These are phyloP conservation scores for Benthosema pterotum DNA, from an alignment of 2,797 vertebrate species.

Conservation along the genomic window DNA sequence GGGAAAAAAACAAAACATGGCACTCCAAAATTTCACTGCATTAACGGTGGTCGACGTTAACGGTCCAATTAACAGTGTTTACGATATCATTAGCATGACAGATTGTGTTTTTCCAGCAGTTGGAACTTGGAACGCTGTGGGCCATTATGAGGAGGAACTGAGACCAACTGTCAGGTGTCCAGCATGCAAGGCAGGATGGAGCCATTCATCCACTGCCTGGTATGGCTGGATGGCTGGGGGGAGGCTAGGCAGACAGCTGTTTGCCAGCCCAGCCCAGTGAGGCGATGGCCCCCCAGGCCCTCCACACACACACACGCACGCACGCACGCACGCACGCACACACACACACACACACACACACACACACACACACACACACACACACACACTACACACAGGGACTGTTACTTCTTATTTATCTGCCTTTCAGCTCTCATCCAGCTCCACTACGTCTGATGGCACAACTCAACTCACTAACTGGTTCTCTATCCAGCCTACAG, in stretches of 20 bases:
- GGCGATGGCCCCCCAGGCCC: constrained; percentile 67
- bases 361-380: no score
- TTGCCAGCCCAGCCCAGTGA: constrained; percentile 70
- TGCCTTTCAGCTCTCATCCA: constrained; percentile 47
- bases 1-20: no score
- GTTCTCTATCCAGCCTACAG: constrained; percentile 24
- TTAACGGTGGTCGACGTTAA: constrained; percentile 10
- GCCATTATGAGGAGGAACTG: constrained; percentile 64
- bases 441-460: constrained; percentile 36
- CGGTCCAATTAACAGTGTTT: constrained; percentile 24
- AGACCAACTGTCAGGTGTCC: constrained; percentile 72
- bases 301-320: no score
- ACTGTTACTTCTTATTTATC: constrained; percentile 64
- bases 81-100: constrained; percentile 38
- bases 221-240: no score
- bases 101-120: constrained; percentile 50
- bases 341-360: no score
- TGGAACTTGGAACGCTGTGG: constrained; percentile 32
- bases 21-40: constrained; percentile 18
- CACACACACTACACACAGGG: no score
- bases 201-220: constrained; percentile 57
- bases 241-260: constrained; percentile 61
- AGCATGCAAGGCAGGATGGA: constrained; percentile 59
- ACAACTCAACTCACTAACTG: constrained; percentile 26
- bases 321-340: no score